A percentile compares a stretch with the other conserved stretches of the same genome.
These are phyloP conservation scores for Malthinus flaveolus DNA, from an alignment of 2,888 invertebrate species.

Conservation along the genomic window DNA sequence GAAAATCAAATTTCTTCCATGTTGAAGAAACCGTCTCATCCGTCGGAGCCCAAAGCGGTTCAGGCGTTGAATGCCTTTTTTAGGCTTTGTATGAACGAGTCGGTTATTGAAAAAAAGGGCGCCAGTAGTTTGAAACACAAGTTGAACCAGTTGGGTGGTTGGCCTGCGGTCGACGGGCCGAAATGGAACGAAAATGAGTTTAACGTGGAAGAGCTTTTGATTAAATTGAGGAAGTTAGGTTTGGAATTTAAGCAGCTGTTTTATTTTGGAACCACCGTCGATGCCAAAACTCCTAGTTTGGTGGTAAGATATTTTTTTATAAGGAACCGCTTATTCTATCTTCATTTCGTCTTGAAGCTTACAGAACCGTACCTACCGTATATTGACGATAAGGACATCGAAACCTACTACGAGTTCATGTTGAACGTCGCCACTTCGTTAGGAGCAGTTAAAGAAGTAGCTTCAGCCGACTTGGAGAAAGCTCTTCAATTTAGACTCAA, in stretches of 20 bases:
- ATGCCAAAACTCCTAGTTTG: constrained; percentile 7
- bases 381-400: constrained; percentile 7
- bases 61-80: constrained; percentile 54
- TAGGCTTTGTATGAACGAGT: constrained; percentile 49
- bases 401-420: constrained; percentile 14
- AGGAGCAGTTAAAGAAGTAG: constrained; percentile 5
- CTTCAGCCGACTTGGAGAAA: neutral
- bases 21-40: constrained; percentile 48
- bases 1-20: constrained; percentile 52
- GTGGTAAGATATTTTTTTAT: constrained; percentile 11
- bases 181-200: constrained; percentile 61
- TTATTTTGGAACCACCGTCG: constrained; percentile 17
- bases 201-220: constrained; percentile 12
- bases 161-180: constrained; percentile 80
- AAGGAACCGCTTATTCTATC: neutral
- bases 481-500: neutral
- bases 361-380: constrained; percentile 2
- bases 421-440: neutral
- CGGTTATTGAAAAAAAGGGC: constrained; percentile 70
- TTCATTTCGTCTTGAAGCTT: neutral
- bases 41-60: constrained; percentile 49
- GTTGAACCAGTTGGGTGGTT: constrained; percentile 73
- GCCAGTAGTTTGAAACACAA: constrained; percentile 58
- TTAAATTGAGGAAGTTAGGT: constrained; percentile 18
- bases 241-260: constrained; percentile 19